phyloP scores from a whole-genome alignment of 2,888 invertebrate species.

The Endotricha flammealis region DNA sequence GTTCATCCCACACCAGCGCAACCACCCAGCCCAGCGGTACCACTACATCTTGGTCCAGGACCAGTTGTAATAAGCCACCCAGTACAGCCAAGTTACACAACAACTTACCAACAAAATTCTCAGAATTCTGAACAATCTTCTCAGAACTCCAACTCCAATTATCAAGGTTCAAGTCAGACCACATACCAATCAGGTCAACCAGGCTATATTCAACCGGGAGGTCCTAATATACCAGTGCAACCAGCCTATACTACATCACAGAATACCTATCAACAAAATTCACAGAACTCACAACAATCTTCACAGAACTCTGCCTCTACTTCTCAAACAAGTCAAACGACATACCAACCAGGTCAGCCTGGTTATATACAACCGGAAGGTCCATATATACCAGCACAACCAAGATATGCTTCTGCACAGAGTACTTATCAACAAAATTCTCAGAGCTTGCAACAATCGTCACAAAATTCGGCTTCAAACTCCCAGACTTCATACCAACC shows the following conservation, averaged over 20 bases:
- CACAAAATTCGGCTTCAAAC: not conserved
- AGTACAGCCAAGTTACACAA: not conserved
- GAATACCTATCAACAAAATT: slow-evolving; percentile 1
- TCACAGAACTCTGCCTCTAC: not conserved
- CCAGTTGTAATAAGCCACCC: too few species aligned
- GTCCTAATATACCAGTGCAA: not conserved
- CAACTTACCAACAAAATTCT: too few species aligned
- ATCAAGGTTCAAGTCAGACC: too few species aligned
- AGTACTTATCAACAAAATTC: slow-evolving; percentile 2
- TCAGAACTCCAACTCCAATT: too few species aligned
- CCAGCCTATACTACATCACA: not conserved
- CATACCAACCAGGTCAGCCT: slow-evolving; percentile 1
- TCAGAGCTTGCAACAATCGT: slow-evolving; percentile 1
- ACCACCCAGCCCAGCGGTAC: too few species aligned
- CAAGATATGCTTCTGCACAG: not conserved
- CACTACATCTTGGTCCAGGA: too few species aligned
- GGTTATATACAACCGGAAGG: not conserved
- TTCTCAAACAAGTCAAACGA: not conserved
- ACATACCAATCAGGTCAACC: not conserved
- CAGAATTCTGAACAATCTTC: too few species aligned
- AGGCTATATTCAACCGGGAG: not conserved
- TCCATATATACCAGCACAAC: not conserved
- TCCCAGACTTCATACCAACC: not conserved
- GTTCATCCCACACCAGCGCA: too few species aligned
- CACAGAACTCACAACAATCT: slow-evolving; percentile 1